These are phyloP conservation scores for Sebastes hopkinsi DNA, from an alignment of 2,797 vertebrate species.

Conservation along the genomic window DNA sequence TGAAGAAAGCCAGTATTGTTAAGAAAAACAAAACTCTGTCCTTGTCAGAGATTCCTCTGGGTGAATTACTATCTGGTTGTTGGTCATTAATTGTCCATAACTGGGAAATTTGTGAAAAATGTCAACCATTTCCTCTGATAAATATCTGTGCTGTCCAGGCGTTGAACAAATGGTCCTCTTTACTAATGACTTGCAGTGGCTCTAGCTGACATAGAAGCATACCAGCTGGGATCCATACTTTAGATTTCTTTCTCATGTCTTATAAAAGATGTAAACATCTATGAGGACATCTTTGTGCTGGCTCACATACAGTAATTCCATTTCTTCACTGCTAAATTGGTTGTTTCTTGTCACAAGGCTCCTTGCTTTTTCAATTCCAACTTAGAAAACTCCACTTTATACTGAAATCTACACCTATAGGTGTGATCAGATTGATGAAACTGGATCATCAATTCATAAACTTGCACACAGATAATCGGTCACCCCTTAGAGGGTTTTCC, in stretches of 20 bases:
- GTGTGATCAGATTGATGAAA: background rate
- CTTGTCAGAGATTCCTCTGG: constrained; percentile 26
- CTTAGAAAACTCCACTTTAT: background rate
- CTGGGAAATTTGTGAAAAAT: constrained; percentile 42
- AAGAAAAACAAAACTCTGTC: constrained; percentile 46
- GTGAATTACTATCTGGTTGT: constrained; percentile 52
- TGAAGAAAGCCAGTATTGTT: constrained; percentile 65
- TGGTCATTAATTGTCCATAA: constrained; percentile 54
- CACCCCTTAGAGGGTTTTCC: background rate
- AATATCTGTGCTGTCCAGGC: constrained; percentile 26
- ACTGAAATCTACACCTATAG: background rate
- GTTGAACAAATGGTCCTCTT: constrained; percentile 16
- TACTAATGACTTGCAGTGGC: background rate
- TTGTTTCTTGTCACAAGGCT: background rate
- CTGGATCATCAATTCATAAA: background rate
- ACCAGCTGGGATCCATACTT: constrained; percentile 1
- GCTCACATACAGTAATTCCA: background rate
- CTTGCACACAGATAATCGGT: background rate
- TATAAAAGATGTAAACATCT: background rate
- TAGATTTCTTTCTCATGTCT: background rate
- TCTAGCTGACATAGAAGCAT: background rate
- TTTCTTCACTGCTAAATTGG: background rate
- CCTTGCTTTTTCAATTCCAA: background rate
- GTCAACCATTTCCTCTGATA: constrained; percentile 38
- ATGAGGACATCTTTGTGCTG: background rate